Evolutionary conservation across 2,113 vertebrate genomes (phyloP), one percentile per base, ranked within the genome.

Genomic region (Ammodytes marinus): DNA sequence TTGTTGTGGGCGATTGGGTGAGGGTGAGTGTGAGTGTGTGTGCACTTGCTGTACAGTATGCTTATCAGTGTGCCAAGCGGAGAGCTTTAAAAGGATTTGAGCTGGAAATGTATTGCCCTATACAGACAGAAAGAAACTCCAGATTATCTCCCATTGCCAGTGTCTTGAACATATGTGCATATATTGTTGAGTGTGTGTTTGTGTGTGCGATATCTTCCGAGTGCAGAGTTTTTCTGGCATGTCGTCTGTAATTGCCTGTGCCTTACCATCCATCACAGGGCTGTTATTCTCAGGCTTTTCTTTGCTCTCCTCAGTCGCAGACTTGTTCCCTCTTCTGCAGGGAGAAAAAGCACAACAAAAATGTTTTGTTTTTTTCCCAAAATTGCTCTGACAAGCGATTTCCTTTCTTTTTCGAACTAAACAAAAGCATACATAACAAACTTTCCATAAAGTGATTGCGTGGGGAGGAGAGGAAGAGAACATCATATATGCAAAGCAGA

Each of bases 401-500:
- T 83, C 53, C 66, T 70, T 65, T 63, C 63, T 45, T 59, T 71
- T 45, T 42, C 45, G 50, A 73, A 69, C 73, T 60, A 82, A 90
- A 86, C 63, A 54, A 86, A 88, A 77, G 73, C 71, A 86, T 85
- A 70, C 76, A 92, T 84, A 92, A 87, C 72, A 91, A 89, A 90
- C 82, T 92, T 92, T 92, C 73, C 83, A 85, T 86, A 88, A 86
- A 84, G 77, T 74, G 81, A 68, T 77, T 84, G 86, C 15, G 83
- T 87, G 77, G 83, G 86, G 74, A 59, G 72, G 74, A 84, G 79
- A 69, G 68, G 45, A 74, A 82, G 71, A 86, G n/a, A 81, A 86
- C 79, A 87, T 90, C 82, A 80, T 82, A 88, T 86, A 90, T 92
- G 87, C 83, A 86, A 89, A 89, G 78, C 81, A 87, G 68, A 70